Evolutionary conservation across 2,113 vertebrate genomes (phyloP).

Genomic region (Silurus asotus): DNA sequence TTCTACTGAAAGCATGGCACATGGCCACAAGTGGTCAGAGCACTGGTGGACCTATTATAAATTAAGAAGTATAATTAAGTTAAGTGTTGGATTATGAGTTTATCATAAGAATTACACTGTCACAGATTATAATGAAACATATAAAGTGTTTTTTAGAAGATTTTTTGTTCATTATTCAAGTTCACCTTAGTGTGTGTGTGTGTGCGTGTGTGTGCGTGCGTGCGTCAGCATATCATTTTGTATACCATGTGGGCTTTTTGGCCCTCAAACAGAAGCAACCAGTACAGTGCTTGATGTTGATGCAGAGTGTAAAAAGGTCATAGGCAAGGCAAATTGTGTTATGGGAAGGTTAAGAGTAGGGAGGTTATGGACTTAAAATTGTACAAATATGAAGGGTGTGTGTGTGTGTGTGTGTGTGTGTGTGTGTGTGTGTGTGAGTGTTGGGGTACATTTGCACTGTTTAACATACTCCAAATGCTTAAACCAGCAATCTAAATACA

Average conservation of each 20-base stretch:
- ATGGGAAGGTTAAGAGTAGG: slow-evolving; percentile 47
- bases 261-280: slow-evolving; percentile 14
- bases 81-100: background rate
- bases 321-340: slow-evolving; percentile 20
- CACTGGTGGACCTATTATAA: slow-evolving; percentile 12
- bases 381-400: slow-evolving; percentile 20
- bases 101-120: slow-evolving; percentile 28
- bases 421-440: slow-evolving; percentile 49
- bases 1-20: background rate
- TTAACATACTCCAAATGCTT: slow-evolving; percentile 7
- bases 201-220: slow-evolving; percentile 35
- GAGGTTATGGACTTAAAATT: slow-evolving; percentile 55
- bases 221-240: too few species aligned
- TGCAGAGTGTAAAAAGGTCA: slow-evolving; percentile 6
- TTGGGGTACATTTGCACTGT: slow-evolving; percentile 14
- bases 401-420: slow-evolving; percentile 28
- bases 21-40: background rate
- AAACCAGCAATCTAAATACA: background rate
- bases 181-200: slow-evolving; percentile 42
- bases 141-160: slow-evolving; percentile 23
- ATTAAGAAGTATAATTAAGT: background rate
- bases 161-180: slow-evolving; percentile 32
- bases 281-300: background rate
- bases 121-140: background rate
- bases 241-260: background rate